phyloP scores from a whole-genome alignment of 2,888 invertebrate genomes.

The Vanessa cardui region DNA sequence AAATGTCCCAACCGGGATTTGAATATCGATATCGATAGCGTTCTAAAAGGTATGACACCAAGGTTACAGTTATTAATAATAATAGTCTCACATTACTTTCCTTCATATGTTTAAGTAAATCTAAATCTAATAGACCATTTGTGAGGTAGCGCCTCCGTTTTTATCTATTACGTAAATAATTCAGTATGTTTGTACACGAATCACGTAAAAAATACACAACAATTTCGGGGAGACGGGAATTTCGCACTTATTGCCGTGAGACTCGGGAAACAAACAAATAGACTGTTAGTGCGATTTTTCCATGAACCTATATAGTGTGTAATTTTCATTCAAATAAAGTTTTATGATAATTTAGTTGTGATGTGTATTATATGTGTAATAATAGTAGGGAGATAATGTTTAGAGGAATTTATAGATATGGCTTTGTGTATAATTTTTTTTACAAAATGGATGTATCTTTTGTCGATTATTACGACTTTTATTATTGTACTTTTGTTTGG shows the following conservation, averaged over 20 bases:
- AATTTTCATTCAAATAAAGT: not conserved
- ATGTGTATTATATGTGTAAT: not conserved
- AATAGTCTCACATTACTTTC: too few relatives aligned
- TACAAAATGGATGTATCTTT: too few relatives aligned
- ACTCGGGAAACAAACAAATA: not conserved
- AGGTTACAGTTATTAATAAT: too few relatives aligned
- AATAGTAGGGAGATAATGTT: not conserved
- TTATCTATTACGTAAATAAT: slow-evolving; percentile 1
- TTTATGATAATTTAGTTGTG: not conserved
- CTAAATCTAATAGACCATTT: not conserved
- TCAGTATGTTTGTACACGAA: slow-evolving; percentile 9
- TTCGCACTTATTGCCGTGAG: not conserved
- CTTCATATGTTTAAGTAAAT: not conserved
- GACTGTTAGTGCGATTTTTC: not conserved
- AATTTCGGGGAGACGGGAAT: slow-evolving; percentile 3
- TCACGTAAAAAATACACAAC: slow-evolving; percentile 27
- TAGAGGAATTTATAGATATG: too few relatives aligned
- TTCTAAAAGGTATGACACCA: too few relatives aligned
- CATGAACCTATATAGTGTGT: not conserved
- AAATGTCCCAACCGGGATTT: too few relatives aligned
- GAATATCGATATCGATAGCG: too few relatives aligned
- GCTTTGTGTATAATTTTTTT: too few relatives aligned
- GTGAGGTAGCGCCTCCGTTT: not conserved
- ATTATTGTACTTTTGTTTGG: too few relatives aligned
- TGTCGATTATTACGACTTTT: too few relatives aligned